A percentile compares a stretch with the other conserved stretches of the same genome.
Evolutionary conservation across 2,888 invertebrate genomes (phyloP).

Genomic region (Sarcophaga subvicina): DNA sequence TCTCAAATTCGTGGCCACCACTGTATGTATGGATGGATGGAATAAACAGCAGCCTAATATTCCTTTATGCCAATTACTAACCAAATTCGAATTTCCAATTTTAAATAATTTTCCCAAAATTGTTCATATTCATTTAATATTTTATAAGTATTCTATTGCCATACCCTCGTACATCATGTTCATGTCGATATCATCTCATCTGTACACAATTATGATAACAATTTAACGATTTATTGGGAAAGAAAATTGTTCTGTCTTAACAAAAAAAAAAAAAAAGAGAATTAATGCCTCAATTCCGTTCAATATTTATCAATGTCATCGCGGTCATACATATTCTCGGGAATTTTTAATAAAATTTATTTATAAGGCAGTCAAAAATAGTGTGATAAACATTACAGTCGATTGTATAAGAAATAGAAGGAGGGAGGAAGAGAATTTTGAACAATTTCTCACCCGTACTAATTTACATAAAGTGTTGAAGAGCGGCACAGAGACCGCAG

Average conservation of each 20-base stretch:
- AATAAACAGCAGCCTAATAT: no score
- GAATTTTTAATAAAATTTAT: conserved; percentile 45
- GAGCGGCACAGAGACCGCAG: not conserved
- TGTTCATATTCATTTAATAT: no score
- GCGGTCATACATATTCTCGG: not conserved
- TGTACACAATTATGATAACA: not conserved
- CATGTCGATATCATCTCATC: no score
- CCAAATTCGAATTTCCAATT: no score
- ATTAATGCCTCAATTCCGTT: not conserved
- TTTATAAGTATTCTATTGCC: no score
- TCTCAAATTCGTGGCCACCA: no score
- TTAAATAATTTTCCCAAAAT: no score
- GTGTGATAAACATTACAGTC: conserved; percentile 25
- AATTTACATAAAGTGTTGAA: conserved; percentile 59
- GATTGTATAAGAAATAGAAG: not conserved
- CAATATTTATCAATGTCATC: conserved; percentile 27
- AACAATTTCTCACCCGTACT: conserved; percentile 48
- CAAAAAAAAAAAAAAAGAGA: not conserved
- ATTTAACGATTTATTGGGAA: not conserved
- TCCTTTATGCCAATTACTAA: no score
- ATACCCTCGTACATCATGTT: no score
- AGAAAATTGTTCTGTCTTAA: not conserved
- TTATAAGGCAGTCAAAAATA: not conserved
- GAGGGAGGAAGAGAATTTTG: not conserved
- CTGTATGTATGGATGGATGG: no score